Evolutionary conservation across 2,113 vertebrate species (phyloP).

Genomic region (Eretmochelys imbricata): DNA sequence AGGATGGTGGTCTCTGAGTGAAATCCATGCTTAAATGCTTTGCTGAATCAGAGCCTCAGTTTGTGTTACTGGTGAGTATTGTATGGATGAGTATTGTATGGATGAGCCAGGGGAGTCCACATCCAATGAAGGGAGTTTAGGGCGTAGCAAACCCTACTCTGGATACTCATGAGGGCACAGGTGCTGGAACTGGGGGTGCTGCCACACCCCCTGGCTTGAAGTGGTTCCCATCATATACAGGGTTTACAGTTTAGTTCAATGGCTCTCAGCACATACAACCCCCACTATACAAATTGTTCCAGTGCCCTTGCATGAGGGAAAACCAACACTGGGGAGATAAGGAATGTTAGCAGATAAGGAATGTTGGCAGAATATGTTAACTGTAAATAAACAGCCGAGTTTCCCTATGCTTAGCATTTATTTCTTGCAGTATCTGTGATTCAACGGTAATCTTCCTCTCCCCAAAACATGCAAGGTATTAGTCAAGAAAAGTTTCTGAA

Average conservation of each 20-base stretch:
- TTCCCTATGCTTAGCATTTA: not conserved
- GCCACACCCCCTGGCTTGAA: too few species aligned
- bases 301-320: not conserved
- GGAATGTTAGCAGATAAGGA: not conserved
- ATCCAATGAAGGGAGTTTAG: not conserved
- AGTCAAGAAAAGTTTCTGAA: not conserved
- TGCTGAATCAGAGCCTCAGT: not conserved
- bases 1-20: not conserved
- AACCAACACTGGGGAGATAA: not conserved
- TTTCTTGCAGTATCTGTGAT: not conserved
- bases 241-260: too few species aligned
- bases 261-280: too few species aligned
- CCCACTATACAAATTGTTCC: too few species aligned
- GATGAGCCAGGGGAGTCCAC: not conserved
- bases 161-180: not conserved
- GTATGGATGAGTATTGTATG: not conserved
- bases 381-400: not conserved
- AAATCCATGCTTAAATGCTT: not conserved
- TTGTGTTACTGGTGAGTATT: not conserved
- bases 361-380: not conserved
- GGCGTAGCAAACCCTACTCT: not conserved
- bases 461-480: accelerated
- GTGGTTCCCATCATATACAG: too few species aligned
- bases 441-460: not conserved
- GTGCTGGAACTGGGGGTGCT: too few species aligned